Conservation (phyloP, 2,888 invertebrate genomes). For the Piscicola geometra region DNA sequence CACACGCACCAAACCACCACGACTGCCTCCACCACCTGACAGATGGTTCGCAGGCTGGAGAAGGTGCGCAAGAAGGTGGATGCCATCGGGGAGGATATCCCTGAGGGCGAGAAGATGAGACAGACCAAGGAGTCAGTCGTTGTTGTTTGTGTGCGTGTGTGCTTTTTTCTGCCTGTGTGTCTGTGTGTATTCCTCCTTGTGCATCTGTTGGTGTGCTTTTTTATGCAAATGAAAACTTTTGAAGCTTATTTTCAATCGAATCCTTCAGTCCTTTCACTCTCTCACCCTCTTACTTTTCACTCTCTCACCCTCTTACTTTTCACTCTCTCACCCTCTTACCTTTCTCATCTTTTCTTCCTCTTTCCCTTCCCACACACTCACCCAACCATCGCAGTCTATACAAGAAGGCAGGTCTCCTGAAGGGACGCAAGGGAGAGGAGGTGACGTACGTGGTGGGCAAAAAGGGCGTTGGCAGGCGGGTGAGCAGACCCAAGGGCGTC, state of each 20-base stretch:
- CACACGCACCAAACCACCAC: too few relatives aligned
- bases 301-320: too few relatives aligned
- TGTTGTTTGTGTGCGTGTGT: neutral
- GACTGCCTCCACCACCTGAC: too few relatives aligned
- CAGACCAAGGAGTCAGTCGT: slow-evolving; percentile 79
- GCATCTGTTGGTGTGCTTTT: neutral
- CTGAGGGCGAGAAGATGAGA: slow-evolving; percentile 84
- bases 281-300: too few relatives aligned
- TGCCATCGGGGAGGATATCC: slow-evolving; percentile 78
- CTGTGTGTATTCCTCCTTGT: neutral
- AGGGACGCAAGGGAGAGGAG: slow-evolving; percentile 72
- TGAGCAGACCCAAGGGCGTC: slow-evolving; percentile 75
- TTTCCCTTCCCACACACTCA: too few relatives aligned
- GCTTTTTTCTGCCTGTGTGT: neutral
- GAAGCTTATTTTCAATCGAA: neutral
- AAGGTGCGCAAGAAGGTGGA: slow-evolving; percentile 93
- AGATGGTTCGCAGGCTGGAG: slow-evolving; percentile 70
- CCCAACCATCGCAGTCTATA: too few relatives aligned
- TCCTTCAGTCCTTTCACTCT: too few relatives aligned
- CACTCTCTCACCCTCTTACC: too few relatives aligned
- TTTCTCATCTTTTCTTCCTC: too few relatives aligned
- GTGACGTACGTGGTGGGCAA: slow-evolving; percentile 89
- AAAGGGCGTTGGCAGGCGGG: slow-evolving; percentile 68
- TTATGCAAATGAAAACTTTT: slow-evolving; percentile 3
- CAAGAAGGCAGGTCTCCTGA: slow-evolving; percentile 72